Percentiles rank a stretch among this genome's conserved stretches.
These are phyloP conservation scores for Julus scanicus DNA, from an alignment of 2,888 invertebrate species.

Conservation along the genomic window DNA sequence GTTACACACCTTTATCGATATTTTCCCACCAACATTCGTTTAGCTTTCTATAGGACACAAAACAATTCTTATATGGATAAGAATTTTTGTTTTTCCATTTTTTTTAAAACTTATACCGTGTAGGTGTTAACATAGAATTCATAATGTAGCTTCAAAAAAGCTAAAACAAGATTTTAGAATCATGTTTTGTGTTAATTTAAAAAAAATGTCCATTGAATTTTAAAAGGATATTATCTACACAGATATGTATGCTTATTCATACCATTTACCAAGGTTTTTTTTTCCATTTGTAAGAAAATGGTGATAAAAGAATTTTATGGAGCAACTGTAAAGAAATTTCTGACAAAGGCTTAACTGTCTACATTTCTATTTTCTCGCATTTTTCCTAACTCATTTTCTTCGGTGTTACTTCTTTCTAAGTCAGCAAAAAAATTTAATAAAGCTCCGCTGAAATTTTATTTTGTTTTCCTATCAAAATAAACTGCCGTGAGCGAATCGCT, in stretches of 20 bases:
- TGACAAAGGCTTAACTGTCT: neutral
- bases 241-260: too few species aligned
- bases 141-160: too few species aligned
- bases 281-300: neutral
- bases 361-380: neutral
- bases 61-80: too few species aligned
- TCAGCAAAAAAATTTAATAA: conserved; percentile 36
- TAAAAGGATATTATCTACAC: neutral
- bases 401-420: neutral
- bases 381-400: neutral
- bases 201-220: neutral
- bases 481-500: conserved; percentile 30
- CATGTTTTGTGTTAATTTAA: neutral
- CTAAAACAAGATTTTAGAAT: too few species aligned
- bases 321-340: neutral
- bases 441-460: conserved; percentile 30
- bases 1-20: too few species aligned
- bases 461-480: conserved; percentile 34
- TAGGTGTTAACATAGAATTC: too few species aligned
- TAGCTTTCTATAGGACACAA: too few species aligned
- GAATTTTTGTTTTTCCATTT: too few species aligned
- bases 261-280: too few species aligned
- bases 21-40: too few species aligned
- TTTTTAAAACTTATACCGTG: too few species aligned
- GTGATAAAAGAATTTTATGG: neutral